Conservation (phyloP, 1,140 invertebrate genomes). For the Rhynchophorus ferrugineus region DNA sequence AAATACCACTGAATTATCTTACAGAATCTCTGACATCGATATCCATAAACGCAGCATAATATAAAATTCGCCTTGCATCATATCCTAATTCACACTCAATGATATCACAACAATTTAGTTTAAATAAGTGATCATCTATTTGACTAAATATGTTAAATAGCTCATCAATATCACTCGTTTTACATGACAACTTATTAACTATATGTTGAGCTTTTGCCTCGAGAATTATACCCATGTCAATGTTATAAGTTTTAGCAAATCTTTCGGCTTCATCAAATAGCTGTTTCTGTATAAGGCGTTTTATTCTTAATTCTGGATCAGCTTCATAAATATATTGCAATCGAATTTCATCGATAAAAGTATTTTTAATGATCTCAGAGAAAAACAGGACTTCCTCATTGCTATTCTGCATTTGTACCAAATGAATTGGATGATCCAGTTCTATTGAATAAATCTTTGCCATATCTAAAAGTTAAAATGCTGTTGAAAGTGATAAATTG, state of each 20-base stretch:
- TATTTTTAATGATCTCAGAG: slow-evolving; percentile 18
- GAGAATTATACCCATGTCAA: slow-evolving; percentile 20
- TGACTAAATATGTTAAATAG: slow-evolving; percentile 26
- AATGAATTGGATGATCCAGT: slow-evolving; percentile 12
- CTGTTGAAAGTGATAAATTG: slow-evolving; percentile 1
- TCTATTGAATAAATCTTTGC: slow-evolving; percentile 25
- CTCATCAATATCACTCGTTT: slow-evolving; percentile 23
- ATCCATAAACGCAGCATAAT: slow-evolving; percentile 21
- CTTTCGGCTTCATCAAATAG: slow-evolving; percentile 30
- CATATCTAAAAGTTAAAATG: slow-evolving; percentile 15
- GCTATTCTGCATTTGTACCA: slow-evolving; percentile 17
- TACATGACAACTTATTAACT: slow-evolving; percentile 23
- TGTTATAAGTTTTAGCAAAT: slow-evolving; percentile 24
- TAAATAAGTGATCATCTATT: slow-evolving; percentile 25
- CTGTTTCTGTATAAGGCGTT: slow-evolving; percentile 21
- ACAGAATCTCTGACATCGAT: slow-evolving; percentile 5
- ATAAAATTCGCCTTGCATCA: slow-evolving; percentile 27
- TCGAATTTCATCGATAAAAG: slow-evolving; percentile 21
- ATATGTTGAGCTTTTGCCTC: slow-evolving; percentile 29
- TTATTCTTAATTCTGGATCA: slow-evolving; percentile 23
- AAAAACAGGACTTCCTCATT: slow-evolving; percentile 29
- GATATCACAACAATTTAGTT: slow-evolving; percentile 24
- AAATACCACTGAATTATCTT: too few species aligned
- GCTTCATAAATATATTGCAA: slow-evolving; percentile 26
- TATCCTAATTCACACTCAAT: slow-evolving; percentile 22